phyloP scores from a whole-genome alignment of 1,140 invertebrate species.

The Melanaphis sacchari region DNA sequence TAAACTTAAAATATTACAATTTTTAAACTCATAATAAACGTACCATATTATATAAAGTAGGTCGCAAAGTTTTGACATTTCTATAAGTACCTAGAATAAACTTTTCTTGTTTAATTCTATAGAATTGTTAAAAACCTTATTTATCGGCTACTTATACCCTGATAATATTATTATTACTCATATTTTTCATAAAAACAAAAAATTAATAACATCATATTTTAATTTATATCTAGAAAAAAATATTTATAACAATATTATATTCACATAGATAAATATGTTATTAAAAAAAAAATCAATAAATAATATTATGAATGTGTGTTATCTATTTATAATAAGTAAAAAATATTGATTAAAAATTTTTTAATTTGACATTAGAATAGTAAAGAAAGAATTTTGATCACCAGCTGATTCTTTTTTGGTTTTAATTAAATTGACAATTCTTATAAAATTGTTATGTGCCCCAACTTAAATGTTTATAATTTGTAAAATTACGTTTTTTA shows the following conservation, averaged over 20 bases:
- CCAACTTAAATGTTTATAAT: not conserved
- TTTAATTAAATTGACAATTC: no score
- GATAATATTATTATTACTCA: not conserved
- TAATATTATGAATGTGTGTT: not conserved
- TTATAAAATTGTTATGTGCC: no score
- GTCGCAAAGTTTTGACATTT: slow-evolving; percentile 40
- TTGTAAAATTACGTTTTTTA: not conserved
- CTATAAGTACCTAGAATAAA: slow-evolving; percentile 5
- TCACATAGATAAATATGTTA: not conserved
- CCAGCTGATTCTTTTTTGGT: no score
- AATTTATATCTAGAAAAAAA: not conserved
- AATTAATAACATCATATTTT: not conserved
- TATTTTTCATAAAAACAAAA: not conserved
- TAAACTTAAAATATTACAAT: slow-evolving; percentile 50
- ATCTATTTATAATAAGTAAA: not conserved
- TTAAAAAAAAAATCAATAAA: not conserved
- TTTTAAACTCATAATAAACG: slow-evolving; percentile 41
- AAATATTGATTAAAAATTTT: not conserved
- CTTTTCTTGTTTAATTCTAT: slow-evolving; percentile 21
- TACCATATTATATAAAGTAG: slow-evolving; percentile 39
- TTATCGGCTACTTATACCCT: not conserved
- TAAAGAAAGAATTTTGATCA: no score
- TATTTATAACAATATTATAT: not conserved
- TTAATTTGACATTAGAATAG: no score
- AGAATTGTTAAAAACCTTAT: not conserved